These are phyloP conservation scores for Cephalopholis sonnerati DNA, from an alignment of 2,113 vertebrate species.

Conservation along the genomic window DNA sequence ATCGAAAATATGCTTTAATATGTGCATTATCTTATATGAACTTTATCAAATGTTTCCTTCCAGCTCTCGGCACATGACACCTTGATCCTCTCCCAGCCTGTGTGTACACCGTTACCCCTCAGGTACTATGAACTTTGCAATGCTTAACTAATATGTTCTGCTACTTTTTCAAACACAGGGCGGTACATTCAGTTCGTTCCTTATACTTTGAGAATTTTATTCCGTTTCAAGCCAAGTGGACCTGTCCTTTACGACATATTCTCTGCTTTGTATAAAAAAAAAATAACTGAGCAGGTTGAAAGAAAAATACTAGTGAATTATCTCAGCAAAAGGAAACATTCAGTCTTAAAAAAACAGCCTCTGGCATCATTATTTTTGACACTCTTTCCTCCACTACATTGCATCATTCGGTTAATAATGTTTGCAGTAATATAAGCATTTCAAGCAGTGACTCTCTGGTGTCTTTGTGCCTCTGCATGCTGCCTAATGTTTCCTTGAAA, in stretches of 20 bases:
- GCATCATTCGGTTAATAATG: neutral
- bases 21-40: neutral
- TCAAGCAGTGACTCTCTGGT: neutral
- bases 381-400: neutral
- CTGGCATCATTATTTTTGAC: neutral
- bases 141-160: neutral
- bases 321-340: constrained; percentile 9
- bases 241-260: neutral
- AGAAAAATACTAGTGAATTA: neutral
- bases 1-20: neutral
- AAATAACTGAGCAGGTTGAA: neutral
- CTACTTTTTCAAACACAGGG: neutral
- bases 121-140: constrained; percentile 84
- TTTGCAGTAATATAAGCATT: neutral
- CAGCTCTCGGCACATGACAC: constrained; percentile 95
- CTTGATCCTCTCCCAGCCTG: constrained; percentile 95
- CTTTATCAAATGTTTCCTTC: constrained; percentile 46
- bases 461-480: neutral
- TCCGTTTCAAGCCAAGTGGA: neutral
- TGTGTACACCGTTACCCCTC: constrained; percentile 95
- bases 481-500: neutral
- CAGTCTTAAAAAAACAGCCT: constrained; percentile 4
- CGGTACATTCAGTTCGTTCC: neutral
- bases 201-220: neutral
- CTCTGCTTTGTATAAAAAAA: neutral